Base-by-base conservation (phyloP, 2,797 vertebrate genomes). In the Enteromius radiatus region DNA sequence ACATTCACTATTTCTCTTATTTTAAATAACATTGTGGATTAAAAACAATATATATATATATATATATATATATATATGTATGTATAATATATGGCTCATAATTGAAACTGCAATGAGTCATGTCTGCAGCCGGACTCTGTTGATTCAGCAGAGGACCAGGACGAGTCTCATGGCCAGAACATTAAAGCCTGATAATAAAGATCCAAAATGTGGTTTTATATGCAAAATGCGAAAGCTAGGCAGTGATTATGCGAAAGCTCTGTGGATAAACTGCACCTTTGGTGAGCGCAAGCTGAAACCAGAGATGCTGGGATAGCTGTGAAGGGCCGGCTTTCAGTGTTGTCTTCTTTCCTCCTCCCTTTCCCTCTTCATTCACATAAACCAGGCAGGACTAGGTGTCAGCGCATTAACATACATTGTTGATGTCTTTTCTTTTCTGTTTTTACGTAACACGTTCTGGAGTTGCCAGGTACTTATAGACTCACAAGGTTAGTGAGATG, bases 301-400 rank as follows among this genome's bases (percentile, higher is more conserved):
- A 89, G 93, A 95, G 94, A 93, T 93, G 93, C 91, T 80, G 84
- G 85, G 88, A 85, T 90, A 91, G 88, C 89, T 91, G 89, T 93
- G 88, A 94, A 92, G 93, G 93, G 85, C 91, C 91, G 89, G 89
- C 89, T 93, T 93, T 92, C 92, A 82, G 76, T 82, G 78, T 90
- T 90, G 86, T 90, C 92, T 90, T 41, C 38, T 63, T 71, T 74
- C 59, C 36, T 73, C 67, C 83, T 67, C 54, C 61, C 76, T 74
- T 76, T 87, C 80, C 75, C 89, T 92, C 86, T 91, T 69, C 69
- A 76, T 54, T 88, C 90, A 41, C 87, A 86, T 56, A 82, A 43
- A 52, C 65, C 61, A 89, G 88, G 89, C 81, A 88, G 89, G 89
- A 80, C 81, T 86, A 89, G 93, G 92, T 89, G 90, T 94, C 85